Base-by-base conservation (phyloP, 1,140 invertebrate genomes). In the Aporrectodea caliginosa region DNA sequence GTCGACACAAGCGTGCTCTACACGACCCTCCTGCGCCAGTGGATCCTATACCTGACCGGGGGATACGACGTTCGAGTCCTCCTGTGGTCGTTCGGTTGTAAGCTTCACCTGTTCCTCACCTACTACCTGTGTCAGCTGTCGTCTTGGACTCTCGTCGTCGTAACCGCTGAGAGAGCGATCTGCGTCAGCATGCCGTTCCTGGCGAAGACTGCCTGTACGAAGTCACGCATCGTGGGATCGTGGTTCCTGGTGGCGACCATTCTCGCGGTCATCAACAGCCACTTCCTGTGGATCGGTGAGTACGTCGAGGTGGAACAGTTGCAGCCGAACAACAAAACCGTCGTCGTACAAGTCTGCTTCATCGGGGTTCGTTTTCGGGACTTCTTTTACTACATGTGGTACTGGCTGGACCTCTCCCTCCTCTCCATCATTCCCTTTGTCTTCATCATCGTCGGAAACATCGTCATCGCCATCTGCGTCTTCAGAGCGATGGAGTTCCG, bases 261-360 rank as follows among this genome's bases (percentile, higher is more conserved):
- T 0, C 30, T 78, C 2, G 29, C 35, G 22, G 31, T 35, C 34
- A 79, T 85, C 27, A 85, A 86, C 76, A 69, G 81, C 69, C 85
- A 86, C 77, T 82, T 85, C 27, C 80, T 85, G n/a, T 84, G 83
- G 83, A 84, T 83, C 0, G 80, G 84, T 0, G 79, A 72, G 70
- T 72, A 72, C 31, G 6, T 29, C n/a, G 70, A 72, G 27, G 70
- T 29, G 27, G 16, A 35, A 32, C 16, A 35, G 32, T 16, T 22
- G 69, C 33, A 35, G 16, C 35, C 29, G 12, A 22, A n/a, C 27
- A 69, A 74, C 35, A 30, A 70, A 6, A 73, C 29, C 35, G 2
- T 27, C 12, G 33, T 32, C 1, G 33, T 16, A 35, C 30, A 78
- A 27, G n/a, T n/a, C 29, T 79, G 58, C 35, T 43, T 35, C 68